Conservation (phyloP, 2,113 vertebrate species). For the Tyto alba region DNA sequence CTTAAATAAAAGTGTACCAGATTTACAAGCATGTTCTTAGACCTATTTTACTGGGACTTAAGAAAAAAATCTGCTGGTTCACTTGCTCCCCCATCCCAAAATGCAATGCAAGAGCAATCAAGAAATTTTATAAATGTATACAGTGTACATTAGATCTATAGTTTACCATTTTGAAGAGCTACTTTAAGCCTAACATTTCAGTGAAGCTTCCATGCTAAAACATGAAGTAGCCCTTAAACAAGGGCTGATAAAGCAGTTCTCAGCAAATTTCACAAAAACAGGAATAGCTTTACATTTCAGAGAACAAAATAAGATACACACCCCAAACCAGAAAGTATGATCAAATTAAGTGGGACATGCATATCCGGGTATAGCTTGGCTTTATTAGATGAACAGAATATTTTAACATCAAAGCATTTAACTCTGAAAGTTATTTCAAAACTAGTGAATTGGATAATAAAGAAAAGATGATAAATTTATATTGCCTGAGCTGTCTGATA, state of each 20-base stretch:
- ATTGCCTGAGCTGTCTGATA: background rate
- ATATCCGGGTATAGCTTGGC: constrained; percentile 17
- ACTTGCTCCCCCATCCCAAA: background rate
- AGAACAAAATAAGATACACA: background rate
- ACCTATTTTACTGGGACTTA: background rate
- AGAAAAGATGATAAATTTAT: constrained; percentile 26
- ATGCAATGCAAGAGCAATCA: background rate
- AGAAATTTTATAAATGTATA: background rate
- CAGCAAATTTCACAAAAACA: background rate
- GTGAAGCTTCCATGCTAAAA: background rate
- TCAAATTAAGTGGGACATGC: constrained; percentile 16
- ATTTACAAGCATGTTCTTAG: background rate
- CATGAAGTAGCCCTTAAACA: background rate
- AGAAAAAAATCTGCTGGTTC: background rate
- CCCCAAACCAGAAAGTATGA: background rate
- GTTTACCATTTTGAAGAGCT: background rate
- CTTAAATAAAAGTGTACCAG: background rate
- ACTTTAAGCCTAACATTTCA: background rate
- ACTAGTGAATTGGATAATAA: constrained; percentile 23
- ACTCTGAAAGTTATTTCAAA: constrained; percentile 9
- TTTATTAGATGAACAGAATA: constrained; percentile 15
- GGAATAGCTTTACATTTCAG: constrained; percentile 3
- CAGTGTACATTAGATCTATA: background rate
- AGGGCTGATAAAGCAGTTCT: background rate
- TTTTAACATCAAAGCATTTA: constrained; percentile 35